These are phyloP conservation scores for Excalfactoria chinensis DNA, from an alignment of 2,113 vertebrate species.

Conservation along the genomic window DNA sequence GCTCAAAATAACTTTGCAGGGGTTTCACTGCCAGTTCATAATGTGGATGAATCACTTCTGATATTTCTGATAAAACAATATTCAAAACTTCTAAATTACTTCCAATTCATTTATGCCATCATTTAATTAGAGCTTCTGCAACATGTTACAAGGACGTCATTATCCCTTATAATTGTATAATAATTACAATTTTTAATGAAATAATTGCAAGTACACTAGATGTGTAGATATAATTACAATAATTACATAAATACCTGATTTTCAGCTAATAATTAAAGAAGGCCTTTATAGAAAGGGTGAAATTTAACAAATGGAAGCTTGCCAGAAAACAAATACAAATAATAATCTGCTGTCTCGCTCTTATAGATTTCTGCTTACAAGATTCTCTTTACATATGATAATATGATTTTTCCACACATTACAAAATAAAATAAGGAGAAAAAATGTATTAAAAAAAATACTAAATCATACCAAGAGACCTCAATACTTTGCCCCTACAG, in stretches of 20 bases:
- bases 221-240: conserved; percentile 72
- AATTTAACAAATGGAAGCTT: conserved; percentile 61
- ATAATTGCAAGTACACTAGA: conserved; percentile 72
- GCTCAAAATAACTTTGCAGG: conserved; percentile 58
- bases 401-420: background rate
- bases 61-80: conserved; percentile 75
- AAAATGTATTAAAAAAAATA: background rate
- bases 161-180: conserved; percentile 73
- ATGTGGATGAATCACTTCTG: conserved; percentile 67
- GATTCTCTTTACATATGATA: background rate
- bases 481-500: background rate
- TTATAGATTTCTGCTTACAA: background rate
- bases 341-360: background rate
- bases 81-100: conserved; percentile 60
- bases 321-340: conserved; percentile 62
- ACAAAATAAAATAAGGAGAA: background rate
- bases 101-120: conserved; percentile 61
- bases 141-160: conserved; percentile 68
- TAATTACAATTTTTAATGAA: conserved; percentile 74
- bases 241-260: conserved; percentile 78
- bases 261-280: conserved; percentile 75
- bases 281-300: conserved; percentile 58
- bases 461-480: background rate
- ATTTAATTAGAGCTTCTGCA: conserved; percentile 73
- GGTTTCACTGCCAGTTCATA: conserved; percentile 61